Percentiles rank a stretch among this genome's conserved stretches.
phyloP scores from a whole-genome alignment of 2,797 vertebrate genomes.

The Cyprinodon diabolis region DNA sequence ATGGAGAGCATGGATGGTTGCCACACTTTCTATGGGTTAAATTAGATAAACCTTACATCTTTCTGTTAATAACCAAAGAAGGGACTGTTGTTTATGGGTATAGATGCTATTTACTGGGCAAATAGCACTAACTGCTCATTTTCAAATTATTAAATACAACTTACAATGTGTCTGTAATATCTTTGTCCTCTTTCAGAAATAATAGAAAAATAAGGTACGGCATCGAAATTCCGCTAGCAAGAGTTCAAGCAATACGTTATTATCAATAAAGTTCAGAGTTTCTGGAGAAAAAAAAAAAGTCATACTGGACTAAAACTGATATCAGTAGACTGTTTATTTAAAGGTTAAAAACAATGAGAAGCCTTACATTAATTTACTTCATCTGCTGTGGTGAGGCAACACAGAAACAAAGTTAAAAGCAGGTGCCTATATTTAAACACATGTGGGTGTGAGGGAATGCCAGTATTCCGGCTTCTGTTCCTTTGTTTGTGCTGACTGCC shows the following conservation, averaged over 20 bases:
- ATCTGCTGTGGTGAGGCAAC: constrained; percentile 19
- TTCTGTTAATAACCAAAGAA: no score
- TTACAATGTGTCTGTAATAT: no score
- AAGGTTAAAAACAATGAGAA: constrained; percentile 56
- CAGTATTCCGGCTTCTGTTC: constrained; percentile 69
- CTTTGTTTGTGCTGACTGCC: constrained; percentile 58
- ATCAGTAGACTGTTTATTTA: constrained; percentile 20
- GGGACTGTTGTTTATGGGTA: no score
- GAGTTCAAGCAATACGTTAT: background rate
- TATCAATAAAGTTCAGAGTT: background rate
- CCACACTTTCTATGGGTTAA: no score
- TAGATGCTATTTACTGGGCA: no score
- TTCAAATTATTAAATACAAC: no score
- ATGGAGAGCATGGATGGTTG: no score
- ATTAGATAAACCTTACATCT: no score
- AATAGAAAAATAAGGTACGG: no score
- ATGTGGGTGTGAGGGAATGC: constrained; percentile 52
- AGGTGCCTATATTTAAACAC: constrained; percentile 67
- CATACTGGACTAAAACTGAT: background rate
- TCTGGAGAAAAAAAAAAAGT: background rate
- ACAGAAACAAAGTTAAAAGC: constrained; percentile 16
- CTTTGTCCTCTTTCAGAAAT: no score
- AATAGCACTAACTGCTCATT: no score
- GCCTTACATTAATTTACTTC: constrained; percentile 43
- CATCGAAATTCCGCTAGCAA: no score